phyloP scores from a whole-genome alignment of 2,888 invertebrate genomes.

The Platypus cylindrus region DNA sequence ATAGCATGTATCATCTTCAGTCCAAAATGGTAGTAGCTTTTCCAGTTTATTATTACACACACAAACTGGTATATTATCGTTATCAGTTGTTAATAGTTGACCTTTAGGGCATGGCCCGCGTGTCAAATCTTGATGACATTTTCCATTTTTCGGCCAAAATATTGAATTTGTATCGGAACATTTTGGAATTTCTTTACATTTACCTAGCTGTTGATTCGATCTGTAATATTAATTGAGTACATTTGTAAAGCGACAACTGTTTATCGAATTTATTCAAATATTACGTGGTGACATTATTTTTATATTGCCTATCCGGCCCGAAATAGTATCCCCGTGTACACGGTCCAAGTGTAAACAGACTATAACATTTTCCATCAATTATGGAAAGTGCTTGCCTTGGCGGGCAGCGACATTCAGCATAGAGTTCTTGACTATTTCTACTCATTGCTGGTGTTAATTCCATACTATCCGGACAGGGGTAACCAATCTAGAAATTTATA shows the following conservation, averaged over 20 bases:
- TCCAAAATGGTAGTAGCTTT: slow-evolving; percentile 29
- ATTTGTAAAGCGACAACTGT: slow-evolving; percentile 4
- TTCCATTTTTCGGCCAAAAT: slow-evolving; percentile 65
- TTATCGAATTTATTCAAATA: background rate
- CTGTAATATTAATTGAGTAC: too few species aligned
- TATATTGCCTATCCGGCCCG: slow-evolving; percentile 42
- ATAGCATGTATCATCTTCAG: slow-evolving; percentile 53
- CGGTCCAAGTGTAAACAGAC: slow-evolving; percentile 61
- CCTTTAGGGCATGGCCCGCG: slow-evolving; percentile 69
- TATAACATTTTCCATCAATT: slow-evolving; percentile 56
- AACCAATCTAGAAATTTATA: slow-evolving; percentile 41
- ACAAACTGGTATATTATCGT: slow-evolving; percentile 51
- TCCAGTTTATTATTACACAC: slow-evolving; percentile 31
- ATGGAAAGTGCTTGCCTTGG: slow-evolving; percentile 64
- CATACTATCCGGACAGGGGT: slow-evolving; percentile 75
- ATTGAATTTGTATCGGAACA: slow-evolving; percentile 53
- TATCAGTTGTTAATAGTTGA: slow-evolving; percentile 47
- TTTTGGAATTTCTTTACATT: slow-evolving; percentile 51
- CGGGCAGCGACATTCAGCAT: slow-evolving; percentile 72
- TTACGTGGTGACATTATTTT: slow-evolving; percentile 18
- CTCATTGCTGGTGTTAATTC: slow-evolving; percentile 54
- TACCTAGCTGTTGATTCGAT: slow-evolving; percentile 50
- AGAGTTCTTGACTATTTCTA: slow-evolving; percentile 35
- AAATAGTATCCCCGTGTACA: slow-evolving; percentile 63
- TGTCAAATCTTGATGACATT: slow-evolving; percentile 58